A percentile compares a stretch with the other conserved stretches of the same genome.
Conservation (phyloP, 2,113 vertebrate species). For the Eudorcas thomsonii region DNA sequence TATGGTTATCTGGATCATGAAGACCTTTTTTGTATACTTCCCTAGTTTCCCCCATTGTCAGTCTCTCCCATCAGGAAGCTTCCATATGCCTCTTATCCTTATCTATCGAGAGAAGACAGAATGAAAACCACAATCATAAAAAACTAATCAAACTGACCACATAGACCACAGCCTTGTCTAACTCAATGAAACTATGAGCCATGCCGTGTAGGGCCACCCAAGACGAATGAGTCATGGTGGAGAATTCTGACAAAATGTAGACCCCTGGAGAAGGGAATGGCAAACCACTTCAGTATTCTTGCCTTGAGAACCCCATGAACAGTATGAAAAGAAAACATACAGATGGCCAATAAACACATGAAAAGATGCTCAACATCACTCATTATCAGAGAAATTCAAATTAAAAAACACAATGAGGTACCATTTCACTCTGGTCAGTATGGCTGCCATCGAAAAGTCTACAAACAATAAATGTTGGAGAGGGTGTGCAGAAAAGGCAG, state of each 20-base stretch:
- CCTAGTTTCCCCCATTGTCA: background rate
- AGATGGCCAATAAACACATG: background rate
- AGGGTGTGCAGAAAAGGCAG: background rate
- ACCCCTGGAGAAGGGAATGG: background rate
- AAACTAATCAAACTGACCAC: background rate
- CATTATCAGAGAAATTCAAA: background rate
- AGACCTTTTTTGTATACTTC: background rate
- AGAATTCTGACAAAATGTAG: background rate
- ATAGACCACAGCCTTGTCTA: background rate
- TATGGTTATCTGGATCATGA: background rate
- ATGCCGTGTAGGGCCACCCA: background rate
- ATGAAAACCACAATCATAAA: background rate
- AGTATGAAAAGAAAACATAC: background rate
- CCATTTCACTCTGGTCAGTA: background rate
- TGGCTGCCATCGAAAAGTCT: background rate
- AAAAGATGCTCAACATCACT: background rate
- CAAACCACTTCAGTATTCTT: background rate
- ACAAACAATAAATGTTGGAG: background rate
- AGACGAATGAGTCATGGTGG: background rate
- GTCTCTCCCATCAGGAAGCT: background rate
- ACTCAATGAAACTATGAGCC: background rate
- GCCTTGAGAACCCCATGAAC: background rate
- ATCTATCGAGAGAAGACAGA: background rate
- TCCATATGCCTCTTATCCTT: background rate
- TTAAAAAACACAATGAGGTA: background rate